phyloP scores from a whole-genome alignment of 1,140 invertebrate genomes.

The Lutraria rhynchaena region DNA sequence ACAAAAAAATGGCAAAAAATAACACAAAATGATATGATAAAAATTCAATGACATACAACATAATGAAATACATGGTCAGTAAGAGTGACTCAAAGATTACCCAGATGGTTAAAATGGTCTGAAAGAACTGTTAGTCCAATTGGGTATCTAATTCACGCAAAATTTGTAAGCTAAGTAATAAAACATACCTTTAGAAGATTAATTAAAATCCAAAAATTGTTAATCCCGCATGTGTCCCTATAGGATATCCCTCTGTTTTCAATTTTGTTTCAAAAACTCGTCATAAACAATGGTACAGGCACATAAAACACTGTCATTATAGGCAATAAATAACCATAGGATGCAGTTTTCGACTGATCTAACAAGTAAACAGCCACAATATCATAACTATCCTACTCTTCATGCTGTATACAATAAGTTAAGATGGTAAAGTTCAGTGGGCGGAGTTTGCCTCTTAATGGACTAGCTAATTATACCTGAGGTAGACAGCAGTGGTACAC shows the following conservation, averaged over 20 bases:
- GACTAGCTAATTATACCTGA: conserved; percentile 3
- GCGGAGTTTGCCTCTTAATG: conserved; percentile 50
- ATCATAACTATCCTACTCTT: conserved; percentile 50
- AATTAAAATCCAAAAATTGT: conserved; percentile 30
- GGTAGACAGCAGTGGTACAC: too few species aligned
- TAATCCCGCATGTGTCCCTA: conserved; percentile 19
- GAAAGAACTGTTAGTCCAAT: too few species aligned
- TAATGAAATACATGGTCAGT: too few species aligned
- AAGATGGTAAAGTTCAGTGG: conserved; percentile 32
- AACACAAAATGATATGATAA: too few species aligned
- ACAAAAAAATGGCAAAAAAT: too few species aligned
- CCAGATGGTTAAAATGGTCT: too few species aligned
- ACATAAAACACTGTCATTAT: conserved; percentile 48
- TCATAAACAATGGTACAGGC: conserved; percentile 57
- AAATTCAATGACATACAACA: too few species aligned
- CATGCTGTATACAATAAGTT: conserved; percentile 44
- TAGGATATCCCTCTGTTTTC: conserved; percentile 16
- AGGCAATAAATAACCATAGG: conserved; percentile 50
- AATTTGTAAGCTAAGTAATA: background rate
- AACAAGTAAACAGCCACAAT: conserved; percentile 50
- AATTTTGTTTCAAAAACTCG: conserved; percentile 37
- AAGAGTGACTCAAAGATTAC: too few species aligned
- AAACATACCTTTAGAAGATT: conserved; percentile 31
- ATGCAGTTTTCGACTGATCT: conserved; percentile 25
- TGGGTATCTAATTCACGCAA: too few species aligned